These are phyloP conservation scores for Onychorhynchus coronatus DNA, from an alignment of 2,113 vertebrate species.

Conservation along the genomic window DNA sequence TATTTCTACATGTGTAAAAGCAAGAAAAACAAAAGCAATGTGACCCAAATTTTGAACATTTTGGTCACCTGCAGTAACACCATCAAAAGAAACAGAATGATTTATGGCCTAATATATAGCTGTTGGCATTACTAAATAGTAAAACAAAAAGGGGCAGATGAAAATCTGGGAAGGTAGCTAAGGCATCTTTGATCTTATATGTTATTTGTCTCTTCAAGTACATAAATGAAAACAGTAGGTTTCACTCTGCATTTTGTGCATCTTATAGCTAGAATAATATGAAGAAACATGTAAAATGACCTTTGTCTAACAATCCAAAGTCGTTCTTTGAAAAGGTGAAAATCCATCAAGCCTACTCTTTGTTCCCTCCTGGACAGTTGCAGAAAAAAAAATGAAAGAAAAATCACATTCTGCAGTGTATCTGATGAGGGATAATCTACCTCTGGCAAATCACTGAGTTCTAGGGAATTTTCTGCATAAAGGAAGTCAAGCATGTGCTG, in stretches of 20 bases:
- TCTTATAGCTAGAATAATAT: background rate
- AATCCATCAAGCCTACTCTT: background rate
- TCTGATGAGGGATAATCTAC: background rate
- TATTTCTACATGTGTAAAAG: background rate
- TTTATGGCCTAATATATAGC: background rate
- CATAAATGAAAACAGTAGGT: background rate
- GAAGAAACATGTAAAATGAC: background rate
- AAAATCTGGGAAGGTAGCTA: background rate
- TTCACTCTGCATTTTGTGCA: background rate
- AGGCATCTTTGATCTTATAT: background rate
- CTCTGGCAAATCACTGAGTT: background rate
- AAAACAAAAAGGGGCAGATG: background rate
- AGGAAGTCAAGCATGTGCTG: background rate
- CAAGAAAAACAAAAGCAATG: background rate
- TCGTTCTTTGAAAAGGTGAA: background rate
- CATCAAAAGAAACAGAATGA: background rate
- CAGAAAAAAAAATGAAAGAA: background rate
- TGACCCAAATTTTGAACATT: background rate
- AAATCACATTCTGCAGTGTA: background rate
- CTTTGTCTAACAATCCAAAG: background rate
- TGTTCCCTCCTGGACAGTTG: background rate
- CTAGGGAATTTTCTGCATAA: background rate
- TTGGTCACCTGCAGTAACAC: background rate
- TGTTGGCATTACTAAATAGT: background rate
- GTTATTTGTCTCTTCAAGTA: background rate